Evolutionary conservation across 2,888 invertebrate genomes (phyloP).

Genomic region (Drosophila paranaensis): DNA sequence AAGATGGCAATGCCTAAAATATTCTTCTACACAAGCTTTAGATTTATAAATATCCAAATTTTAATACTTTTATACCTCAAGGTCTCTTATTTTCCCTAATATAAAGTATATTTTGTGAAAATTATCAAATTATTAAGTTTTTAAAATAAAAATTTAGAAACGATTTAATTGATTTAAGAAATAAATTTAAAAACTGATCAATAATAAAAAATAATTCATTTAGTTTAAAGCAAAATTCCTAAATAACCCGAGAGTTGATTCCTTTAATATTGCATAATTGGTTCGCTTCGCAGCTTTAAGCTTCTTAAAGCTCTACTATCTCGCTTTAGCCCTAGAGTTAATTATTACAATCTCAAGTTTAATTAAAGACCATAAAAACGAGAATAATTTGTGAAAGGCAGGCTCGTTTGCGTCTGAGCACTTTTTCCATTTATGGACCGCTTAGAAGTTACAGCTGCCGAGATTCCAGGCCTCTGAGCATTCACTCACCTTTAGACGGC

Average conservation of each 20-base stretch:
- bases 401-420: slow-evolving; percentile 9
- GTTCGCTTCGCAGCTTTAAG: background rate
- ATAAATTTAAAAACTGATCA: background rate
- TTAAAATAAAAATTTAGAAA: background rate
- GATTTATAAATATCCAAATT: background rate
- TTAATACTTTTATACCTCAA: background rate
- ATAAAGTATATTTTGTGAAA: no score
- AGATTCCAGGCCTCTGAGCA: slow-evolving; percentile 35
- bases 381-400: slow-evolving; percentile 61
- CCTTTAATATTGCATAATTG: background rate
- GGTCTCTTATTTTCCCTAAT: no score
- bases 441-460: slow-evolving; percentile 27
- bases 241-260: background rate
- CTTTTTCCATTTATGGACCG: slow-evolving; percentile 31
- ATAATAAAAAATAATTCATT: background rate
- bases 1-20: background rate
- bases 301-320: background rate
- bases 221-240: background rate
- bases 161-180: background rate
- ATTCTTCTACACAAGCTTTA: background rate
- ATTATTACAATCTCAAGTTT: background rate
- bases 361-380: slow-evolving; percentile 16
- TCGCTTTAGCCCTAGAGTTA: background rate
- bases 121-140: no score
- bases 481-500: slow-evolving; percentile 77